Percentiles rank a stretch among this genome's conserved stretches.
Evolutionary conservation across 2,113 vertebrate species (phyloP).

Genomic region (Rallus limicola): DNA sequence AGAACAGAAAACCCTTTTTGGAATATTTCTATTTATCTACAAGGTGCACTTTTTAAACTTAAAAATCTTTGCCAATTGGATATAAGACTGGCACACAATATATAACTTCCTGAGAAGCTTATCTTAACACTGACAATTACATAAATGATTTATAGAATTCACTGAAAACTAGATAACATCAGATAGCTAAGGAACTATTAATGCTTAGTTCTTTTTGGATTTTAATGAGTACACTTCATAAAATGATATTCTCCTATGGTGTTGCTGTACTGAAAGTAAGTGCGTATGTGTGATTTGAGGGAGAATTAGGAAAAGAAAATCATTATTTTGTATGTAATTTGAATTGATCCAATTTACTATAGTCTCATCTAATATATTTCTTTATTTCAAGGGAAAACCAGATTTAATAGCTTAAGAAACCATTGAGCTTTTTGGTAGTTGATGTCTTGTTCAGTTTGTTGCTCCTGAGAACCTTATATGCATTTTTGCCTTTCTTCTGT

Average conservation of each 20-base stretch:
- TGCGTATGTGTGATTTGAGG: neutral
- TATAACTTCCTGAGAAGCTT: neutral
- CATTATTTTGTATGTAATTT: neutral
- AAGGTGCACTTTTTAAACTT: constrained; percentile 5
- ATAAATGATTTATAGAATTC: neutral
- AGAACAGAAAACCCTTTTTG: neutral
- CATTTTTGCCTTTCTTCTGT: neutral
- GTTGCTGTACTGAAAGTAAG: neutral
- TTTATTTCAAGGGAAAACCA: neutral
- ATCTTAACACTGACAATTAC: neutral
- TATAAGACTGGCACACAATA: neutral
- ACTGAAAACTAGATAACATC: neutral
- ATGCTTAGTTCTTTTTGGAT: neutral
- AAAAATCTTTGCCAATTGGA: neutral
- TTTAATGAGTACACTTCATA: neutral
- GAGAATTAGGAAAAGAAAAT: neutral
- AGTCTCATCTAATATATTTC: neutral
- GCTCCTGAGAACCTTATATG: neutral
- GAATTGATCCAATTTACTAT: neutral
- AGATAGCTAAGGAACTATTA: neutral
- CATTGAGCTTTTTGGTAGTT: neutral
- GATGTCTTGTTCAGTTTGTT: neutral
- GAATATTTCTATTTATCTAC: neutral
- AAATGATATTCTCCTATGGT: neutral
- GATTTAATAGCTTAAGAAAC: neutral